phyloP scores from a whole-genome alignment of 2,113 vertebrate species.

The Raja brachyura region DNA sequence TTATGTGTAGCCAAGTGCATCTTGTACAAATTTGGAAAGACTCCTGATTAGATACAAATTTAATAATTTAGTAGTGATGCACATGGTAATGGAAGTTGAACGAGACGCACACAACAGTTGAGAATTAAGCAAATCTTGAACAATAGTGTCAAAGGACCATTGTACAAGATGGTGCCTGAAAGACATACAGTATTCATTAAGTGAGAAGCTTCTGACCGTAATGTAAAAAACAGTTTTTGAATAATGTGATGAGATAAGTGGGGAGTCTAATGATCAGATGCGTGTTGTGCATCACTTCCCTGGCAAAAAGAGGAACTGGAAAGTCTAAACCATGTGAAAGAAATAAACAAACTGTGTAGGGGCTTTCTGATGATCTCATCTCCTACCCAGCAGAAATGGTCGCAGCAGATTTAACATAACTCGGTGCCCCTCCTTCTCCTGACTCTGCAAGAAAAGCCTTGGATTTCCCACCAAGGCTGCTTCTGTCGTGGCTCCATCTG shows the following conservation, averaged over 20 bases:
- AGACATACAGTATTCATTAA: not conserved
- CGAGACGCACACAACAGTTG: not conserved
- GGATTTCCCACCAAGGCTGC: not conserved
- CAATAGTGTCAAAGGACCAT: not conserved
- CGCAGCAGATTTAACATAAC: not conserved
- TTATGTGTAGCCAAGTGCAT: not conserved
- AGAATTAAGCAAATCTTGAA: not conserved
- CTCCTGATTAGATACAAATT: not conserved
- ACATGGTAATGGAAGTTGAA: not conserved
- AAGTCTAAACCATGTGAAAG: not conserved
- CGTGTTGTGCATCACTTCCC: not conserved
- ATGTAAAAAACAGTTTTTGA: not conserved
- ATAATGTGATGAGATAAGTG: not conserved
- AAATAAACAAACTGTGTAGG: not conserved
- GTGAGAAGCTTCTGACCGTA: not conserved
- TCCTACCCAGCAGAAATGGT: not conserved
- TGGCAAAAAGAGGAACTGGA: not conserved
- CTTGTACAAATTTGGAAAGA: not conserved
- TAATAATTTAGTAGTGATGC: not conserved
- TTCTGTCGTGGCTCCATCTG: not conserved
- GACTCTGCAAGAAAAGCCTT: not conserved
- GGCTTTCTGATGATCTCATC: not conserved
- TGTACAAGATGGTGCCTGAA: not conserved
- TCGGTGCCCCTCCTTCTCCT: not conserved
- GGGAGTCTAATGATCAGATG: not conserved